Conservation (phyloP, 1,140 invertebrate genomes). For the Caerostris darwini region DNA sequence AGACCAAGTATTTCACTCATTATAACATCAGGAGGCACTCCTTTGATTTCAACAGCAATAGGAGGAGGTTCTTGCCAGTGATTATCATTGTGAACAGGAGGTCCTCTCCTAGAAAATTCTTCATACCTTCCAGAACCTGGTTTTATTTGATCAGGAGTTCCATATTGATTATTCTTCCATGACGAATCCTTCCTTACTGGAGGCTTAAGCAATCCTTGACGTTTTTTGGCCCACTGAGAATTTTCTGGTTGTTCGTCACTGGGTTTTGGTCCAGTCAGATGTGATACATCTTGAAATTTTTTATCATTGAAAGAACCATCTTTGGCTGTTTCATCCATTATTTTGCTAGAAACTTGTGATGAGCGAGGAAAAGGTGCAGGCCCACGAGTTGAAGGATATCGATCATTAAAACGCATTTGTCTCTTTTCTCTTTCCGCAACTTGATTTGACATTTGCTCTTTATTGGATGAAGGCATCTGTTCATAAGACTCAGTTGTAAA, state of each 20-base stretch:
- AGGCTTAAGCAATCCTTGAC: neutral
- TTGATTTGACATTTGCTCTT: neutral
- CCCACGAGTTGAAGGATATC: neutral
- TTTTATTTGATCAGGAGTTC: neutral
- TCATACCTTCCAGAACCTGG: neutral
- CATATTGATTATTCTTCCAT: neutral
- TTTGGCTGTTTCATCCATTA: neutral
- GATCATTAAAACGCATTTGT: neutral
- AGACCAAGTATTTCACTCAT: slow-evolving; percentile 89
- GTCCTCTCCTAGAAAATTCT: neutral
- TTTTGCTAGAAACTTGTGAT: neutral
- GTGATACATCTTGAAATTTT: neutral
- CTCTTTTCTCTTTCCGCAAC: neutral
- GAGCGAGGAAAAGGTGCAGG: neutral
- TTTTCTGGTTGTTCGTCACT: neutral
- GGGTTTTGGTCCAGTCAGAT: neutral
- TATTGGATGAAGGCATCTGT: neutral
- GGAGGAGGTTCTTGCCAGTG: neutral
- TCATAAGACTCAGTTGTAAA: neutral
- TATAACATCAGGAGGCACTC: slow-evolving; percentile 83
- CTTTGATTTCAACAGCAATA: slow-evolving; percentile 85
- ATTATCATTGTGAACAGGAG: neutral
- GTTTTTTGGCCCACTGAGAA: slow-evolving; percentile 2
- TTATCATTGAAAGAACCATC: neutral
- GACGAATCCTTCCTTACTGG: neutral